A percentile compares a stretch with the other conserved stretches of the same genome.
Evolutionary conservation across 2,797 vertebrate species (phyloP).

Genomic region (Tinamus major): DNA sequence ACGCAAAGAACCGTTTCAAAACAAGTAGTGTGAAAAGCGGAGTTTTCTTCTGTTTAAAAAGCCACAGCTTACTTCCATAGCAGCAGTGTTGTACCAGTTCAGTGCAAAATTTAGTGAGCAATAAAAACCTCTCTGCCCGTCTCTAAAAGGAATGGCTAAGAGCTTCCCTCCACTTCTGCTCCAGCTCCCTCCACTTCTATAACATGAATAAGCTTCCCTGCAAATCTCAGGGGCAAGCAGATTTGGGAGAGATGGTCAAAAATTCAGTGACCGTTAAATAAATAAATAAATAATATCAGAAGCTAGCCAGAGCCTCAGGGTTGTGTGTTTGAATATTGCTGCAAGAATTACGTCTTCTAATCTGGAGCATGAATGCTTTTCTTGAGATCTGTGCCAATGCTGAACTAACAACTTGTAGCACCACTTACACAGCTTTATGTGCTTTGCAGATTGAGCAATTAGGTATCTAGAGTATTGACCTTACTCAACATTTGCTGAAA

Average conservation of each 20-base stretch:
- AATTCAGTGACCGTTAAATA: background rate
- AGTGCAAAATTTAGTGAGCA: background rate
- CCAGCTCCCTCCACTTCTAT: background rate
- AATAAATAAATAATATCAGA: background rate
- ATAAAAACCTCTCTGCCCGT: background rate
- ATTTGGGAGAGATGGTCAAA: background rate
- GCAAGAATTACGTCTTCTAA: background rate
- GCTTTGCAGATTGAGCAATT: constrained; percentile 29
- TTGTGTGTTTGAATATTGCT: background rate
- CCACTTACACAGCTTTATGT: constrained; percentile 39
- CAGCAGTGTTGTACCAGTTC: background rate
- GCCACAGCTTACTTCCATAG: background rate
- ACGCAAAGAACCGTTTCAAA: background rate
- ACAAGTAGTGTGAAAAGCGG: accelerated
- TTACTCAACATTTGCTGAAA: background rate
- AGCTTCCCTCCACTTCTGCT: accelerated
- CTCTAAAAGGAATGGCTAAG: background rate
- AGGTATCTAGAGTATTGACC: background rate
- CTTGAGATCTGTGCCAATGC: background rate
- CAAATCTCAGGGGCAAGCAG: background rate
- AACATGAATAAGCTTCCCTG: background rate
- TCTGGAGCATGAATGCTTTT: background rate
- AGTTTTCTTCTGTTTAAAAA: background rate
- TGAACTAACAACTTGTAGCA: background rate
- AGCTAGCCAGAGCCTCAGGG: background rate